A percentile compares a stretch with the other conserved stretches of the same genome.
Conservation (phyloP, 2,888 invertebrate genomes). For the Aleiodes testaceus region DNA sequence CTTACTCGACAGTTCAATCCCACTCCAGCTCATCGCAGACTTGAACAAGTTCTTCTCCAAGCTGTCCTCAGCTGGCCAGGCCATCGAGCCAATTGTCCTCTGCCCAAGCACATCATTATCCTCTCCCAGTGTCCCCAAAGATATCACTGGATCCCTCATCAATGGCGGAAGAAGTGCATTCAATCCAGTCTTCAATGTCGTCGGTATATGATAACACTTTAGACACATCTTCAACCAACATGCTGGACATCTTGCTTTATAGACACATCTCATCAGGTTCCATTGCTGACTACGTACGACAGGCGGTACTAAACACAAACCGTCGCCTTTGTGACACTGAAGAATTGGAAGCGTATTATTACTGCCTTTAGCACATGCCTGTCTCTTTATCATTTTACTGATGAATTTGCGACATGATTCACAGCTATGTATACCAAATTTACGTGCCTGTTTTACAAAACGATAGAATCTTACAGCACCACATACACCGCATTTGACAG, state of each 20-base stretch:
- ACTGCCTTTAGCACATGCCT: slow-evolving; percentile 76
- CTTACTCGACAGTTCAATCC: slow-evolving; percentile 63
- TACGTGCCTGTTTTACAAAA: slow-evolving; percentile 85
- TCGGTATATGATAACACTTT: slow-evolving; percentile 85
- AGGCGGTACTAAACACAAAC: slow-evolving; percentile 83
- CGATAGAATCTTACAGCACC: slow-evolving; percentile 84
- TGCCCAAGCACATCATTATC: slow-evolving; percentile 61
- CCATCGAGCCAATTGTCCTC: slow-evolving; percentile 60
- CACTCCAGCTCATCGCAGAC: slow-evolving; percentile 68
- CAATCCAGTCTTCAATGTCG: slow-evolving; percentile 79
- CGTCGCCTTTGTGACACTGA: slow-evolving; percentile 82
- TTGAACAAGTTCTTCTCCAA: slow-evolving; percentile 67
- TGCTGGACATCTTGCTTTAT: slow-evolving; percentile 85
- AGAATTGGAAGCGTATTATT: slow-evolving; percentile 76
- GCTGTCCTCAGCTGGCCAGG: slow-evolving; percentile 68
- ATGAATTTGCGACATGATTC: slow-evolving; percentile 91
- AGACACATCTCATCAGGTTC: slow-evolving; percentile 80
- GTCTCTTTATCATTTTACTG: slow-evolving; percentile 84
- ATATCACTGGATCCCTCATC: slow-evolving; percentile 74
- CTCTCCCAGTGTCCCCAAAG: slow-evolving; percentile 58
- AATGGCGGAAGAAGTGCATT: slow-evolving; percentile 81
- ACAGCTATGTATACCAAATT: slow-evolving; percentile 89
- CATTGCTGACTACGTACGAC: slow-evolving; percentile 82
- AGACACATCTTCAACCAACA: slow-evolving; percentile 92
- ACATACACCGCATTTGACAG: slow-evolving; percentile 86